Percentiles rank a stretch among this genome's conserved stretches.
Evolutionary conservation across 2,797 vertebrate species (phyloP).

Genomic region (Myotis myotis): DNA sequence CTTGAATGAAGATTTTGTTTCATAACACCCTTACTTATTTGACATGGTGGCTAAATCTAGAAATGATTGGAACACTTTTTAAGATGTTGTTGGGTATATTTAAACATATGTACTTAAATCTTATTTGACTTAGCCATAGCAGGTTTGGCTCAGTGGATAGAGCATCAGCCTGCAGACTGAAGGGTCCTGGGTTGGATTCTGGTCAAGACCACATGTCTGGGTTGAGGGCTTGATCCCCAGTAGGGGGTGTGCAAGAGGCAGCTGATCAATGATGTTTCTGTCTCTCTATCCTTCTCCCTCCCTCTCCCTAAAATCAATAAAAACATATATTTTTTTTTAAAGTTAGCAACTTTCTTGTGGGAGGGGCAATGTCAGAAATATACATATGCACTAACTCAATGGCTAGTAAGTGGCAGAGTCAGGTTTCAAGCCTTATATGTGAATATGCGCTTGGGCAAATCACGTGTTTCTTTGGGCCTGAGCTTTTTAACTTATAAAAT

Average conservation of each 20-base stretch:
- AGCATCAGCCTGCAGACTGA: no score
- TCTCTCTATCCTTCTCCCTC: no score
- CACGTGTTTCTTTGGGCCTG: neutral
- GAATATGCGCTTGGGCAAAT: neutral
- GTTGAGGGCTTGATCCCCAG: no score
- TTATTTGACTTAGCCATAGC: neutral
- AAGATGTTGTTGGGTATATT: neutral
- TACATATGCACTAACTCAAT: neutral
- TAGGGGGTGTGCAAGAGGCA: no score
- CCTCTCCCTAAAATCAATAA: no score
- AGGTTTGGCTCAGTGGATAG: no score
- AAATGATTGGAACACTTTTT: neutral
- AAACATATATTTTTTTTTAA: neutral
- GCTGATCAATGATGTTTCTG: no score
- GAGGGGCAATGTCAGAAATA: neutral
- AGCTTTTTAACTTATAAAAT: neutral
- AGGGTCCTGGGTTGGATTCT: no score
- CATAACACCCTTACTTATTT: neutral
- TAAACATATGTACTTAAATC: neutral
- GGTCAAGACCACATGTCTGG: no score
- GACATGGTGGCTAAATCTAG: neutral
- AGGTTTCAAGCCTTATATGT: neutral
- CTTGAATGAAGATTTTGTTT: constrained; percentile 15
- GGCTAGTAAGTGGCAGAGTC: neutral
- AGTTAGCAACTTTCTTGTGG: neutral